A percentile compares a stretch with the other conserved stretches of the same genome.
Evolutionary conservation across 2,113 vertebrate genomes (phyloP).

Genomic region (Boulengeromyrus knoepffleri): DNA sequence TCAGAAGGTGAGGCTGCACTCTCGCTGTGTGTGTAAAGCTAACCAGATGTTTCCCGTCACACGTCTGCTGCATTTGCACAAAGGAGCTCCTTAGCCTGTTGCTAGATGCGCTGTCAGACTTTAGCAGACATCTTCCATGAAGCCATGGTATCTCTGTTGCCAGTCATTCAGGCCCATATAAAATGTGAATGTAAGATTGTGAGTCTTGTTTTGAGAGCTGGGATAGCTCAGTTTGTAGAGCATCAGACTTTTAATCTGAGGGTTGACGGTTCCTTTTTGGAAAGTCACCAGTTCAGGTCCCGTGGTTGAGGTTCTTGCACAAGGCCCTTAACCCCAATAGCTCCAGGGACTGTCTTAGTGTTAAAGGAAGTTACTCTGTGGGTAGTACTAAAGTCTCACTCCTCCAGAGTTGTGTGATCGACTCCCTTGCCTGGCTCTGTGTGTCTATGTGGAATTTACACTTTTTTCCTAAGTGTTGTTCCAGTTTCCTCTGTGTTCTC

Average conservation of each 20-base stretch:
- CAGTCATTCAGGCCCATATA: not conserved
- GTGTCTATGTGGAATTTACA: not conserved
- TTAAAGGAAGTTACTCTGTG: not conserved
- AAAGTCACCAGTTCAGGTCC: not conserved
- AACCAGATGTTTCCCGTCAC: not conserved
- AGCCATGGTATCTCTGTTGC: not conserved
- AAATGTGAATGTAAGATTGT: not conserved
- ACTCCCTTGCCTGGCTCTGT: not conserved
- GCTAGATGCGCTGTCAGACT: not conserved
- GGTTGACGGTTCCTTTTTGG: not conserved
- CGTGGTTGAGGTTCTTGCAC: not conserved
- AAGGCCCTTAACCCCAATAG: not conserved
- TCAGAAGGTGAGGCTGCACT: not conserved
- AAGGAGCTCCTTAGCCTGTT: not conserved
- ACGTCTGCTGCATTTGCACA: not conserved
- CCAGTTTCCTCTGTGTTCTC: not conserved
- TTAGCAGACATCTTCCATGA: not conserved
- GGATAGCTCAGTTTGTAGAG: not conserved
- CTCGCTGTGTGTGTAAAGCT: not conserved
- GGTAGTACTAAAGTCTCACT: not conserved
- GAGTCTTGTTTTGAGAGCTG: not conserved
- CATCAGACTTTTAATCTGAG: not conserved
- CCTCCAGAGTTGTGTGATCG: not conserved
- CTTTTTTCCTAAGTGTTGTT: not conserved
- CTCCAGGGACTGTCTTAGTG: not conserved